Conservation (phyloP, 2,113 vertebrate genomes). For the Podilymbus podiceps region DNA sequence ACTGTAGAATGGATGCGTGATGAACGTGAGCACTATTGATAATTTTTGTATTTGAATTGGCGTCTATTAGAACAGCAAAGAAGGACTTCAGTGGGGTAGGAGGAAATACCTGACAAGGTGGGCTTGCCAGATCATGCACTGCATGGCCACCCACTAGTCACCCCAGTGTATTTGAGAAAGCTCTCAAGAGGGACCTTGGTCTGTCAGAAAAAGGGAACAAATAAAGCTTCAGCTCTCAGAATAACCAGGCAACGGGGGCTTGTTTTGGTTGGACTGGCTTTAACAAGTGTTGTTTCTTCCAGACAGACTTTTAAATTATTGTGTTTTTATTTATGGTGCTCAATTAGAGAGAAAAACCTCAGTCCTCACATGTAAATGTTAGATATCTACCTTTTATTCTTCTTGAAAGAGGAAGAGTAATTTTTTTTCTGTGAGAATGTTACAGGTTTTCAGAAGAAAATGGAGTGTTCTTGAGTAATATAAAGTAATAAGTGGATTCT, state of each 20-base stretch:
- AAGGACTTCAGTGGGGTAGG: fast-evolving
- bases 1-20: not conserved
- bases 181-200: not conserved
- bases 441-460: not conserved
- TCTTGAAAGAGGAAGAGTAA: not conserved
- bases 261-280: not conserved
- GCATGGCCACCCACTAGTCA: not conserved
- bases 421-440: not conserved
- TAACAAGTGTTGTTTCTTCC: not conserved
- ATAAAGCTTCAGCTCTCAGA: not conserved
- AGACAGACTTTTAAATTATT: not conserved
- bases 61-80: not conserved
- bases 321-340: not conserved
- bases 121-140: fast-evolving
- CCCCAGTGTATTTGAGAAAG: not conserved
- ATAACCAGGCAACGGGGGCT: not conserved
- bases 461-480: not conserved
- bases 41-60: not conserved
- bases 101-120: not conserved
- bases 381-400: not conserved
- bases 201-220: not conserved
- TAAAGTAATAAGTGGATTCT: not conserved
- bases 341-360: fast-evolving
- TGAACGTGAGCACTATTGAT: not conserved
- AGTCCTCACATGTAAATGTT: not conserved